Percentiles rank a stretch among this genome's conserved stretches.
Evolutionary conservation across 2,797 vertebrate species (phyloP).

Genomic region (Coracias cyanogaster): DNA sequence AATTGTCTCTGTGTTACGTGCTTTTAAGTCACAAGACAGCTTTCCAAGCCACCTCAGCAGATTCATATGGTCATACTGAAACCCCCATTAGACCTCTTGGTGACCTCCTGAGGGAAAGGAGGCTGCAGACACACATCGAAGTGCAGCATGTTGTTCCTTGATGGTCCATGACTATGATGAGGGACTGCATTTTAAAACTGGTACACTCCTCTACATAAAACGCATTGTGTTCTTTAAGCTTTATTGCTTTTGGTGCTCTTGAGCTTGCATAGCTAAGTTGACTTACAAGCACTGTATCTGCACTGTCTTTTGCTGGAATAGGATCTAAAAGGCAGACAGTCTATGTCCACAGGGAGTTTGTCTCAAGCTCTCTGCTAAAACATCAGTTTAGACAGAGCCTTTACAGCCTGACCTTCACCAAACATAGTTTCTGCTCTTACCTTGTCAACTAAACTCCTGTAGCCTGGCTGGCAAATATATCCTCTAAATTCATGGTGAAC

Average conservation of each 20-base stretch:
- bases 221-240: not conserved
- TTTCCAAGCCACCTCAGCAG: slow-evolving; percentile 13
- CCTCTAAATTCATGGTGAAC: not conserved
- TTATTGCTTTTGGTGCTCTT: not conserved
- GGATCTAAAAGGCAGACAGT: not conserved
- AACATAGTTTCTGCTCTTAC: not conserved
- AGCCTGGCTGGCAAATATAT: not conserved
- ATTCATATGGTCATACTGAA: not conserved
- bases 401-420: not conserved
- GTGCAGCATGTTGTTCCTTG: not conserved
- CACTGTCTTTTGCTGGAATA: not conserved
- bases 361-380: not conserved
- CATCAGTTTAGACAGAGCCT: not conserved
- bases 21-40: slow-evolving; percentile 17
- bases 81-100: slow-evolving; percentile 14
- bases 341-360: not conserved
- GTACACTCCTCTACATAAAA: not conserved
- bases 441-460: not conserved
- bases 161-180: not conserved
- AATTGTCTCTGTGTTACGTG: slow-evolving; percentile 60
- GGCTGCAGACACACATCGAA: not conserved
- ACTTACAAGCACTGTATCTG: rapidly evolving
- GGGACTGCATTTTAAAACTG: not conserved
- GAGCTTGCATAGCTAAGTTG: not conserved
- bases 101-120: not conserved